These are phyloP conservation scores for Eretmochelys imbricata DNA, from an alignment of 2,113 vertebrate genomes.

Conservation along the genomic window DNA sequence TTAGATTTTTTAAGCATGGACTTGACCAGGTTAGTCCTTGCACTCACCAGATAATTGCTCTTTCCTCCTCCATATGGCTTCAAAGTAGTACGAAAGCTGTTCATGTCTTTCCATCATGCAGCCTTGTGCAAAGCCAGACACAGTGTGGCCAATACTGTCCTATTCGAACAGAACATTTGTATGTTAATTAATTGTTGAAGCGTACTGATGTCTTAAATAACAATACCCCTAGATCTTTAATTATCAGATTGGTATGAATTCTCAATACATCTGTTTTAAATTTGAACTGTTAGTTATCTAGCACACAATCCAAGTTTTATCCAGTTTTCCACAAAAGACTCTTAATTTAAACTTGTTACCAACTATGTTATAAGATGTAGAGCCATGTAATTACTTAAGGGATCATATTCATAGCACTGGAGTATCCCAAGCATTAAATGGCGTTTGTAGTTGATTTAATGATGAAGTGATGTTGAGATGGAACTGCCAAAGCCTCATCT, in stretches of 20 bases:
- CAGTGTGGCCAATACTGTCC: not conserved
- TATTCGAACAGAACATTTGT: not conserved
- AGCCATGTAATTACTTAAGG: slow-evolving; percentile 66
- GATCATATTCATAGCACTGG: slow-evolving; percentile 60
- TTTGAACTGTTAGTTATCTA: slow-evolving; percentile 48
- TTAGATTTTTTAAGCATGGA: not conserved
- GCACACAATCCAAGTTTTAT: slow-evolving; percentile 24
- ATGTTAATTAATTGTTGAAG: slow-evolving; percentile 49
- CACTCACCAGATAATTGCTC: not conserved
- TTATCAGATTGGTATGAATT: slow-evolving; percentile 48
- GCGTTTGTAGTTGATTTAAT: slow-evolving; percentile 66
- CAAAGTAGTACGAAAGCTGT: not conserved
- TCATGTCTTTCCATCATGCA: fast-evolving
- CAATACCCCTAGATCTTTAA: slow-evolving; percentile 43
- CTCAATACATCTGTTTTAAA: slow-evolving; percentile 27
- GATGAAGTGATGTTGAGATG: slow-evolving; percentile 54
- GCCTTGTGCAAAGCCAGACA: not conserved
- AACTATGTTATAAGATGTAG: slow-evolving; percentile 67
- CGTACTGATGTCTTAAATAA: slow-evolving; percentile 6
- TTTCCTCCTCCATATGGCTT: not conserved
- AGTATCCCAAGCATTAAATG: slow-evolving; percentile 65
- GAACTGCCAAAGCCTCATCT: not conserved
- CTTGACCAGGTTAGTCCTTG: not conserved
- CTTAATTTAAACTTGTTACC: slow-evolving; percentile 61
- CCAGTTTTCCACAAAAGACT: slow-evolving; percentile 36